Conservation (phyloP, 2,888 invertebrate genomes). For the Drosophila lutescens region DNA sequence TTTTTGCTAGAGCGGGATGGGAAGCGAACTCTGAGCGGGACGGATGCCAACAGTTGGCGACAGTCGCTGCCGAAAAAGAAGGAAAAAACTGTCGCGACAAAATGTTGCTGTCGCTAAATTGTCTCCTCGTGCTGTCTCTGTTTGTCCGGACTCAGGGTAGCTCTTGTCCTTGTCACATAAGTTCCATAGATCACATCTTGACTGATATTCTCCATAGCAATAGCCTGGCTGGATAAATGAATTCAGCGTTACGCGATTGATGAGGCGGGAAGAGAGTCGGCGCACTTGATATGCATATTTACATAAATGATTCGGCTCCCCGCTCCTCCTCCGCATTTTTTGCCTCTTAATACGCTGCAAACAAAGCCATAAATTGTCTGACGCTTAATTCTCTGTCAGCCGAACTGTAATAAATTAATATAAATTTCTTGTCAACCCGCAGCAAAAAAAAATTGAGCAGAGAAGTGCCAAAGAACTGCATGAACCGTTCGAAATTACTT, state of each 20-base stretch:
- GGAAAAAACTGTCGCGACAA: conserved; percentile 65
- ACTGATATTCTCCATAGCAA: conserved; percentile 17
- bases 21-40: conserved; percentile 24
- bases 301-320: conserved; percentile 66
- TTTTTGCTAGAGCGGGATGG: conserved; percentile 20
- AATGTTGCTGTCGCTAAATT: conserved; percentile 67
- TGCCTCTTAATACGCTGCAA: conserved; percentile 72
- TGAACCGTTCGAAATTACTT: conserved; percentile 10
- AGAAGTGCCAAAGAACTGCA: conserved; percentile 37
- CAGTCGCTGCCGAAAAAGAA: conserved; percentile 59
- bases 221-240: conserved; percentile 7
- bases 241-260: conserved; percentile 18
- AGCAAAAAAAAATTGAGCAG: conserved; percentile 16
- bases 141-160: conserved; percentile 41
- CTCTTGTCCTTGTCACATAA: conserved; percentile 33
- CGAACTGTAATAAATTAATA: conserved; percentile 83
- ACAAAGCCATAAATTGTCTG: conserved; percentile 83
- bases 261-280: conserved; percentile 2
- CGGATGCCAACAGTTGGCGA: conserved; percentile 71
- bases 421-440: conserved; percentile 81
- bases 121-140: conserved; percentile 18
- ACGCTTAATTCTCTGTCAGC: conserved; percentile 83
- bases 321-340: conserved; percentile 25
- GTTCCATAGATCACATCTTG: conserved; percentile 27
- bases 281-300: conserved; percentile 50